phyloP scores from a whole-genome alignment of 2,797 vertebrate species.

The Mormyrops attenuatus region DNA sequence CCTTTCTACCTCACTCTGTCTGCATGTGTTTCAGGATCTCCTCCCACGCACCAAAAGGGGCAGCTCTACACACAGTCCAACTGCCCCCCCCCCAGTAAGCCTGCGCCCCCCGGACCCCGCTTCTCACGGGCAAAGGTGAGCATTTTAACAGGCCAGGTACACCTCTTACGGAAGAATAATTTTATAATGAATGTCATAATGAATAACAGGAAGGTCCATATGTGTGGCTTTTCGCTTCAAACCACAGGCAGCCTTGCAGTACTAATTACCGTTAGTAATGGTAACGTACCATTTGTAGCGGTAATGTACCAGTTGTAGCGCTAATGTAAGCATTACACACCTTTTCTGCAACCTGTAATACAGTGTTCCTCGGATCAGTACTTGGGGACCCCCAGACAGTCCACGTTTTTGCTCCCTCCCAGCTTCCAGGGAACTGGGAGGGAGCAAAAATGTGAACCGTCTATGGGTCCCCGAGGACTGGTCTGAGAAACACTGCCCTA shows the following conservation, averaged over 20 bases:
- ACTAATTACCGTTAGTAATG: not conserved
- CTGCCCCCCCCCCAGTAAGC: not conserved
- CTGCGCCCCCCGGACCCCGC: not conserved
- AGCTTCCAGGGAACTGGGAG: not conserved
- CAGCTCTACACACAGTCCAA: not conserved
- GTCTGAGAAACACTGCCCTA: not conserved
- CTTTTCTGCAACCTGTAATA: not conserved
- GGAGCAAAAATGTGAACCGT: not conserved
- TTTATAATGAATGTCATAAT: too few relatives aligned
- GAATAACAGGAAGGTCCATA: not conserved
- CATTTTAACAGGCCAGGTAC: not conserved
- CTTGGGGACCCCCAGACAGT: not conserved
- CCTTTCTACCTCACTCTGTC: not conserved
- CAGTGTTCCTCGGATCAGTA: not conserved
- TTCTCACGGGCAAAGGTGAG: constrained; percentile 5
- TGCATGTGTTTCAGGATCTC: constrained; percentile 13
- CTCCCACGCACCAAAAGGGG: not conserved
- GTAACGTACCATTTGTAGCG: not conserved
- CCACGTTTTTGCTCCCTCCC: not conserved
- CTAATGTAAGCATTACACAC: not conserved
- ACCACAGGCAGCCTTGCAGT: not conserved
- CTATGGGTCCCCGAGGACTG: not conserved
- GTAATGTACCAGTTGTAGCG: not conserved
- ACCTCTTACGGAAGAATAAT: not conserved
- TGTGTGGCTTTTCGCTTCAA: not conserved